These are phyloP conservation scores for Rhinatrema bivittatum DNA, from an alignment of 2,797 vertebrate genomes.

Conservation along the genomic window DNA sequence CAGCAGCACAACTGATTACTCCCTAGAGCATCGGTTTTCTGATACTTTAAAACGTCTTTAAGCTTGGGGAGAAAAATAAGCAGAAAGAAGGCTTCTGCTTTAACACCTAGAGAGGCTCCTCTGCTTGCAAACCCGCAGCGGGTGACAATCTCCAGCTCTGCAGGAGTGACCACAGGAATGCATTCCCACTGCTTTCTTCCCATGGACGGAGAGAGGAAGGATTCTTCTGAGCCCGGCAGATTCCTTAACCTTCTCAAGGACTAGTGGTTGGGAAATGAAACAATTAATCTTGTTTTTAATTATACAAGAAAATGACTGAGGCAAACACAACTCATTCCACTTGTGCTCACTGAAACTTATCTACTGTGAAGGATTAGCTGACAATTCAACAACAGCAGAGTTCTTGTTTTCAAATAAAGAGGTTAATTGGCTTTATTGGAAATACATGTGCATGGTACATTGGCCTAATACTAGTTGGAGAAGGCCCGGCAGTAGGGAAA, in stretches of 20 bases:
- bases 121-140: no score
- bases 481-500: constrained; percentile 31
- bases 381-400: constrained; percentile 40
- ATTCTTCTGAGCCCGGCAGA: constrained; percentile 3
- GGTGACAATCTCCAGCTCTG: no score
- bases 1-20: no score
- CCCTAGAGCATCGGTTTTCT: no score
- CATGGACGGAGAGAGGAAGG: constrained; percentile 13
- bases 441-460: constrained; percentile 36
- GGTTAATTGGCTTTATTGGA: constrained; percentile 54
- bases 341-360: constrained; percentile 36
- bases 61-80: no score
- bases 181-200: no score
- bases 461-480: constrained; percentile 48
- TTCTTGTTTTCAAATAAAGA: constrained; percentile 57
- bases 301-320: constrained; percentile 26
- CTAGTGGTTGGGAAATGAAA: constrained; percentile 38
- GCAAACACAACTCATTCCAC: constrained; percentile 29
- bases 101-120: no score
- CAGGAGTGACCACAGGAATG: no score
- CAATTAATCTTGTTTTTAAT: constrained; percentile 44
- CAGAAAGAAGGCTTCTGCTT: no score
- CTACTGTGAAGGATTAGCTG: constrained; percentile 46
- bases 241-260: constrained; percentile 32
- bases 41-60: no score